phyloP scores from a whole-genome alignment of 2,888 invertebrate genomes.

The Gisinianus flammeolus region DNA sequence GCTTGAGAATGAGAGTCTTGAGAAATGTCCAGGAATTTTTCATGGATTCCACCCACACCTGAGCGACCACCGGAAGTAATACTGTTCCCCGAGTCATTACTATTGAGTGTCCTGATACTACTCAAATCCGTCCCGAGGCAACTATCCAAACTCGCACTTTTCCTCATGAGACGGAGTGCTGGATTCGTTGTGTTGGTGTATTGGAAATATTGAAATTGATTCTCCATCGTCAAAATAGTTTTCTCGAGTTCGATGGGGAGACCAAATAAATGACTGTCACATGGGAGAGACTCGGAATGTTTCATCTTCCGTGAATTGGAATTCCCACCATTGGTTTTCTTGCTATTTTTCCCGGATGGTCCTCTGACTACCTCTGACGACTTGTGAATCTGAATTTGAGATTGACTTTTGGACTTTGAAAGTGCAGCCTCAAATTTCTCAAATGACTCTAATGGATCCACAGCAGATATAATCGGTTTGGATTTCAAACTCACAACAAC shows the following conservation, averaged over 20 bases:
- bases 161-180: background rate
- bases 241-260: background rate
- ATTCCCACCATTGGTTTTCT: background rate
- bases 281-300: constrained; percentile 20
- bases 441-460: constrained; percentile 5
- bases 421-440: constrained; percentile 17
- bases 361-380: background rate
- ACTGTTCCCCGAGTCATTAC: constrained; percentile 23
- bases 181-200: constrained; percentile 3
- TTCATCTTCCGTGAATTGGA: background rate
- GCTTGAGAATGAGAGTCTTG: constrained; percentile 27
- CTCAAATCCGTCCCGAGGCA: constrained; percentile 56
- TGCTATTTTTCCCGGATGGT: background rate
- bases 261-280: background rate
- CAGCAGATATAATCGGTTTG: background rate
- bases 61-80: background rate
- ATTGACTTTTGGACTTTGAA: background rate
- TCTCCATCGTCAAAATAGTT: constrained; percentile 1
- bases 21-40: constrained; percentile 5
- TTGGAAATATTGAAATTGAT: background rate
- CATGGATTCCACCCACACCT: background rate
- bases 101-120: constrained; percentile 27
- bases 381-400: background rate
- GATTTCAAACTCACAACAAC: background rate
- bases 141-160: constrained; percentile 46